Conservation (phyloP, 2,797 vertebrate genomes). For the Tenualosa thibaudeaui region DNA sequence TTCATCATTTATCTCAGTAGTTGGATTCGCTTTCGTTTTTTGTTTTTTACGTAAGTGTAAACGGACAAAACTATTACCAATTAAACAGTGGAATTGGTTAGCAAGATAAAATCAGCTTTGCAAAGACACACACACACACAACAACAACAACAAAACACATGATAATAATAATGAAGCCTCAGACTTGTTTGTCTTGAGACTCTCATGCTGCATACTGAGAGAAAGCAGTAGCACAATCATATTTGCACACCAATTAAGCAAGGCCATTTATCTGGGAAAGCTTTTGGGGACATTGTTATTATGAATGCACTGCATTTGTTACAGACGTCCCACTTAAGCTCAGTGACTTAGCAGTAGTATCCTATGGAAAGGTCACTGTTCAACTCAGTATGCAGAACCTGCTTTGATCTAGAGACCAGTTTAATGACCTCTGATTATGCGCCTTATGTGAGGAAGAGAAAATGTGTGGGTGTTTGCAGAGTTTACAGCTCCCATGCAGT, state of each 20-base stretch:
- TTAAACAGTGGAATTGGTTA: slow-evolving; percentile 63
- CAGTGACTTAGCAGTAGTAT: slow-evolving; percentile 49
- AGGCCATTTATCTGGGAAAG: slow-evolving; percentile 39
- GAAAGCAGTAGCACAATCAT: slow-evolving; percentile 33
- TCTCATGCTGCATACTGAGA: slow-evolving; percentile 27
- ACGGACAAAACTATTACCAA: slow-evolving; percentile 62
- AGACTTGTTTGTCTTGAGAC: slow-evolving; percentile 31
- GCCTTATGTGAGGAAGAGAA: slow-evolving; percentile 30
- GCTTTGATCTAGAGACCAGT: slow-evolving; percentile 45
- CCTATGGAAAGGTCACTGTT: slow-evolving; percentile 37
- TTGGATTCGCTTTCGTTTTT: slow-evolving; percentile 30
- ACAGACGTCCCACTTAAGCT: slow-evolving; percentile 40
- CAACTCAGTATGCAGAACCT: slow-evolving; percentile 40
- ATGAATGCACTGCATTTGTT: slow-evolving; percentile 54
- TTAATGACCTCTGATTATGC: slow-evolving; percentile 56
- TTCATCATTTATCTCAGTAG: slow-evolving; percentile 27
- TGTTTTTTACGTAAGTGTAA: slow-evolving; percentile 51
- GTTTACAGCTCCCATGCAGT: slow-evolving; percentile 51
- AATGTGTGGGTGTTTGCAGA: slow-evolving; percentile 35
- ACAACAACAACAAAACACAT: not conserved
- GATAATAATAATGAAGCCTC: slow-evolving; percentile 44
- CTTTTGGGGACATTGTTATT: slow-evolving; percentile 47
- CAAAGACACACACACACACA: slow-evolving; percentile 6
- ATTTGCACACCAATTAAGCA: slow-evolving; percentile 37
- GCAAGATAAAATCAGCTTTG: slow-evolving; percentile 56